A percentile compares a stretch with the other conserved stretches of the same genome.
Evolutionary conservation across 2,888 invertebrate genomes (phyloP).

Genomic region (Eristalis tenax): DNA sequence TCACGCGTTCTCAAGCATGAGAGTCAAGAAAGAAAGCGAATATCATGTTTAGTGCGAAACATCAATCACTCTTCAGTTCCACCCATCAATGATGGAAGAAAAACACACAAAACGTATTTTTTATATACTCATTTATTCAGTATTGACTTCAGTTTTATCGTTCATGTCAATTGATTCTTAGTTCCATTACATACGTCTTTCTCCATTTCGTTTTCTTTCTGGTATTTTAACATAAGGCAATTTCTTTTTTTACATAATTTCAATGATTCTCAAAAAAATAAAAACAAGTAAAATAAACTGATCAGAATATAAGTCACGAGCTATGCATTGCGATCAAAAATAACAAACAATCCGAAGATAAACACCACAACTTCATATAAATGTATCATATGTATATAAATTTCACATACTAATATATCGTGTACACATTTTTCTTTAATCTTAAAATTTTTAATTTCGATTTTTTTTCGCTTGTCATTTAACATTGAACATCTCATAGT

Average conservation of each 20-base stretch:
- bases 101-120: neutral
- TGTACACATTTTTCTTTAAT: slow-evolving; percentile 27
- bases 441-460: slow-evolving; percentile 9
- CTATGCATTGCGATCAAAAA: slow-evolving; percentile 41
- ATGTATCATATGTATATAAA: slow-evolving; percentile 32
- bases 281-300: neutral
- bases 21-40: no score
- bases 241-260: slow-evolving; percentile 67
- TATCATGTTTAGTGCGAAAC: no score
- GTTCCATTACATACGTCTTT: slow-evolving; percentile 27
- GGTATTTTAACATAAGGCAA: slow-evolving; percentile 73
- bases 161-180: slow-evolving; percentile 27
- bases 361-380: slow-evolving; percentile 27
- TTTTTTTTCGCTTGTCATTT: neutral
- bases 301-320: slow-evolving; percentile 29
- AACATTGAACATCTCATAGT: neutral
- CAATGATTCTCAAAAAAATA: slow-evolving; percentile 51
- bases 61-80: no score
- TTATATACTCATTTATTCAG: slow-evolving; percentile 7
- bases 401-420: slow-evolving; percentile 30
- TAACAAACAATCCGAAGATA: slow-evolving; percentile 24
- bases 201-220: neutral
- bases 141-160: slow-evolving; percentile 26
- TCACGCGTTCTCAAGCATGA: no score
- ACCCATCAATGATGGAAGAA: neutral